Conservation (phyloP, 2,888 invertebrate species). For the Eupithecia vulgata region DNA sequence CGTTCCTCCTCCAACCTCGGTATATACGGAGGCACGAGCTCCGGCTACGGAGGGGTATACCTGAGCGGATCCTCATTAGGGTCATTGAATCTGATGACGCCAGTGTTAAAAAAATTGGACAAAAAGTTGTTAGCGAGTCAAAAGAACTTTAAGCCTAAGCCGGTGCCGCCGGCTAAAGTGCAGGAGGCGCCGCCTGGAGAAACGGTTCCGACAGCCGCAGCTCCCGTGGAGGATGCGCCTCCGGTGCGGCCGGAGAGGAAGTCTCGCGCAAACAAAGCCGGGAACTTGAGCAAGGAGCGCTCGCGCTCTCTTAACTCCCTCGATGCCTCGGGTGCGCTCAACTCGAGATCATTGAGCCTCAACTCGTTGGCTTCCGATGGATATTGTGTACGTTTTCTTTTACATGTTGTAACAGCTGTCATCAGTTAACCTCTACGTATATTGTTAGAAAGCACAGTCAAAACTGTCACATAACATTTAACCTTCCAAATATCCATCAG, state of each 20-base stretch:
- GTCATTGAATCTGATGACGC: slow-evolving; percentile 84
- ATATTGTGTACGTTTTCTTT: slow-evolving; percentile 88
- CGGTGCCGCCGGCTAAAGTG: slow-evolving; percentile 69
- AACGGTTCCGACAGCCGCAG: slow-evolving; percentile 39
- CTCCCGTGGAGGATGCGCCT: slow-evolving; percentile 49
- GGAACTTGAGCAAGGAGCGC: slow-evolving; percentile 71
- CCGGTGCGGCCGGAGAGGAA: slow-evolving; percentile 74
- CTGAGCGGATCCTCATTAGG: slow-evolving; percentile 84
- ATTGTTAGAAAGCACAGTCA: not conserved
- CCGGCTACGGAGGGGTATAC: slow-evolving; percentile 88
- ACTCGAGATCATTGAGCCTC: slow-evolving; percentile 85
- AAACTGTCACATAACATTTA: not conserved
- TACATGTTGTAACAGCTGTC: not conserved
- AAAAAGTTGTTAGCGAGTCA: slow-evolving; percentile 77
- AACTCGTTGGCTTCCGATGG: slow-evolving; percentile 91
- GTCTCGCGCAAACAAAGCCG: slow-evolving; percentile 56
- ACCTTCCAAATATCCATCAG: not conserved
- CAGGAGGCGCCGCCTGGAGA: slow-evolving; percentile 53
- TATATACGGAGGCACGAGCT: slow-evolving; percentile 86
- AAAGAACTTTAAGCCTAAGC: slow-evolving; percentile 78
- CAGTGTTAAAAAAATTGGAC: slow-evolving; percentile 80
- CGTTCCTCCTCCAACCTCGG: slow-evolving; percentile 70
- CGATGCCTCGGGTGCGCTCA: slow-evolving; percentile 66
- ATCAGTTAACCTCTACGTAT: not conserved
- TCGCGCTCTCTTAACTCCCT: slow-evolving; percentile 75